Conservation (phyloP, 2,888 invertebrate species). For the Stenolophus ochropezus region DNA sequence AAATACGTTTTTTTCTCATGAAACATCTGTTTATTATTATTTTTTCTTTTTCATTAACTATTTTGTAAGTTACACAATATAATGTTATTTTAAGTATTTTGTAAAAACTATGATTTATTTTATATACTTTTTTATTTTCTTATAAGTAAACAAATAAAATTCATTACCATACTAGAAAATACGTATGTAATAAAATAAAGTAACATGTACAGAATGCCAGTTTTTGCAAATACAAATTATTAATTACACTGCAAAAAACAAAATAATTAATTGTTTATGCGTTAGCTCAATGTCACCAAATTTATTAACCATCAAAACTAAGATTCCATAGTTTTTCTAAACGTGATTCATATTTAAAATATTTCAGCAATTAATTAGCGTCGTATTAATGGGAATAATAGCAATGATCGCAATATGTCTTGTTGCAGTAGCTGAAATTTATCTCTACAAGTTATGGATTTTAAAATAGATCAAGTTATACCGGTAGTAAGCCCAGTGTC, state of each 20-base stretch:
- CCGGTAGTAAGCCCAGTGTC: slow-evolving; percentile 54
- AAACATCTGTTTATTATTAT: too few relatives aligned
- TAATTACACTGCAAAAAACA: background rate
- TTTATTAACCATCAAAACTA: background rate
- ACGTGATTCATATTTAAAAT: slow-evolving; percentile 22
- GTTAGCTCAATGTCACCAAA: background rate
- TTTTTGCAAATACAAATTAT: background rate
- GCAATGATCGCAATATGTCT: background rate
- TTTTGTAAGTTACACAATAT: too few relatives aligned
- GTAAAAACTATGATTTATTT: background rate
- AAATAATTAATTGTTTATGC: slow-evolving; percentile 4
- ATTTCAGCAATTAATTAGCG: slow-evolving; percentile 3
- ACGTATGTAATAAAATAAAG: background rate
- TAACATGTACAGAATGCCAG: background rate
- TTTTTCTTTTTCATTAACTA: too few relatives aligned
- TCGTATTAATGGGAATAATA: slow-evolving; percentile 28
- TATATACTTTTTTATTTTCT: background rate
- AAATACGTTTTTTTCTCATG: too few relatives aligned
- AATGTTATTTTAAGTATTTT: too few relatives aligned
- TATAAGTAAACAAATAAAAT: background rate
- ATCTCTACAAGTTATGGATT: slow-evolving; percentile 13
- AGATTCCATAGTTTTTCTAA: background rate
- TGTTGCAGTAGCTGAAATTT: slow-evolving; percentile 1
- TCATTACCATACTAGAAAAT: background rate
- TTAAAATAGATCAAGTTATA: slow-evolving; percentile 51